phyloP scores from a whole-genome alignment of 2,888 invertebrate species.

The Catotricha subobsoleta region DNA sequence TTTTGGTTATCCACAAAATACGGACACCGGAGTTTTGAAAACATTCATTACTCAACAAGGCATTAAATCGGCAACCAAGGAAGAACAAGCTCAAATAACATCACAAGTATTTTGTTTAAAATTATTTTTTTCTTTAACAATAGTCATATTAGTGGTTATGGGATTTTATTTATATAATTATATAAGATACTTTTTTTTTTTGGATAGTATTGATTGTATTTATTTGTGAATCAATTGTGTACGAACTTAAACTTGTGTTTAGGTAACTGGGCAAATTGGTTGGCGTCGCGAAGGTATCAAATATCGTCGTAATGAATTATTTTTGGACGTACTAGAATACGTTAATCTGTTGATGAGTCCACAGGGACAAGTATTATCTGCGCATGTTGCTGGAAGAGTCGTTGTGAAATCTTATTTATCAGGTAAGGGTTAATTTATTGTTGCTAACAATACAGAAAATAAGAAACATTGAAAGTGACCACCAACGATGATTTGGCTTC shows the following conservation, averaged over 20 bases:
- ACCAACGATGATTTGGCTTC: constrained; percentile 6
- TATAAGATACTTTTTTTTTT: too few relatives aligned
- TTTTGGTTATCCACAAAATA: constrained; percentile 99
- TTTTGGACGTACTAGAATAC: constrained; percentile 96
- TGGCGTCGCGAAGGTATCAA: constrained; percentile 99
- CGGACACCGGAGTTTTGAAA: constrained; percentile 96
- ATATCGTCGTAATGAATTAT: constrained; percentile 94
- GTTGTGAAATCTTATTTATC: constrained; percentile 99
- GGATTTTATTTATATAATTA: too few relatives aligned
- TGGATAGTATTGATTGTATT: background rate
- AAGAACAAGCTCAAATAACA: constrained; percentile 98
- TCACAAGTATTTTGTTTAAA: constrained; percentile 43
- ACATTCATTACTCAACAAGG: constrained; percentile 99
- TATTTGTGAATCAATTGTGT: background rate
- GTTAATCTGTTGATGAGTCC: constrained; percentile 99
- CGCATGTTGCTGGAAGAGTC: constrained; percentile 98
- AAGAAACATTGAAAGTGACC: too few relatives aligned
- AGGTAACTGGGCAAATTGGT: constrained; percentile 89
- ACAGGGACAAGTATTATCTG: constrained; percentile 95
- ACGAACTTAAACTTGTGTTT: too few relatives aligned
- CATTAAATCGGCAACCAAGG: constrained; percentile 95
- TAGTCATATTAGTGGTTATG: too few relatives aligned
- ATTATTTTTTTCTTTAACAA: background rate
- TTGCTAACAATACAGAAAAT: too few relatives aligned
- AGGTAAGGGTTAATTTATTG: constrained; percentile 18